Base-by-base conservation (phyloP, 1,140 invertebrate species). In the Holcopasites calliopsidis region DNA sequence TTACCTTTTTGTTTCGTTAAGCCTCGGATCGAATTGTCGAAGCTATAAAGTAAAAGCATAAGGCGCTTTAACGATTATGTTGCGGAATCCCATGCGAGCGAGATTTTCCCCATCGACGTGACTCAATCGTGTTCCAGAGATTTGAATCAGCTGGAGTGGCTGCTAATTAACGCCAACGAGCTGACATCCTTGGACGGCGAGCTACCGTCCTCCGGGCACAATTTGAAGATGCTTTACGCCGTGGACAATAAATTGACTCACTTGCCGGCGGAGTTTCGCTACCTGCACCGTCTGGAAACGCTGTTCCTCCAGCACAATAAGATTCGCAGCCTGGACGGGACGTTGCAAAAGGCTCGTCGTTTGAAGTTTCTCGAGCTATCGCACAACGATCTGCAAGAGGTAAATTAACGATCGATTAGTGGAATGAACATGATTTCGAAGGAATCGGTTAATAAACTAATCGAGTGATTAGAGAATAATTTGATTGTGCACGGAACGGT, bases 151-250 rank as follows among this genome's bases (percentile, higher is more conserved):
- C 89, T 97, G 18, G 93, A 95, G 84, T 96, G 95, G 94, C 92
- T 97, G 44, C 94, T 96, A 64, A 93, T 96, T 33, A 96, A 96
- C 86, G 92, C 93, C 23, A 97, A 97, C 86, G 92, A 95, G 57
- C 90, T 97, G 38, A 94, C 93, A 60, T 93, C 94, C 16, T 90
- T 97, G 71, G 95, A 97, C 23, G 94, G 94, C 31, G 94, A 97
- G 89, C 86, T 97, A 73, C 96, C 96, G 11, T 90, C 88, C 70
- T 87, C 92, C 92, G 91, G 94, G 90, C 91, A 94, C 92, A 94
- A 94, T 84, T 85, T 96, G 3, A 92, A 93, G 21, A 92, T 95
- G 77, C 92, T 97, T 1, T 94, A 96, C 83, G 95, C 94, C 1
- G 94, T 94, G 11, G 92, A 95, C 82, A 97, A 97, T 85, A 93